Conservation (phyloP, 2,113 vertebrate genomes). For the Marcusenius ussheri region DNA sequence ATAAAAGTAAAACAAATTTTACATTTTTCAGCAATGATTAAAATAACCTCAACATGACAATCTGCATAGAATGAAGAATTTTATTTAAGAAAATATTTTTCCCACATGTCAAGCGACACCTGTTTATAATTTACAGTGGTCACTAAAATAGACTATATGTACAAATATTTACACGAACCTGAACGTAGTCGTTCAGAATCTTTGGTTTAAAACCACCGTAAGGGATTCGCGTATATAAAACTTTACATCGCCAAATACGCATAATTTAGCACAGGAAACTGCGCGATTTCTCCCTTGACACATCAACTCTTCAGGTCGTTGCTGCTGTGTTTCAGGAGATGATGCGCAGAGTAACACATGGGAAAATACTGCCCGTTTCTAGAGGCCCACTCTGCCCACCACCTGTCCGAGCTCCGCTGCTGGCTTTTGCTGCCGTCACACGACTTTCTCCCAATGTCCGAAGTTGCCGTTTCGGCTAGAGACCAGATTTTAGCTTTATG, state of each 20-base stretch:
- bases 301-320: slow-evolving; percentile 7
- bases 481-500: slow-evolving; percentile 75
- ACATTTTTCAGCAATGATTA: background rate
- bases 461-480: slow-evolving; percentile 67
- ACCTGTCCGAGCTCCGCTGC: slow-evolving; percentile 37
- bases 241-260: background rate
- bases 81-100: slow-evolving; percentile 67
- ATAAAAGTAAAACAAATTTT: background rate
- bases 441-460: slow-evolving; percentile 47
- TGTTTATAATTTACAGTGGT: slow-evolving; percentile 62
- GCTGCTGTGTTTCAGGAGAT: slow-evolving; percentile 37
- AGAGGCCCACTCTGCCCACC: slow-evolving; percentile 62
- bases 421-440: slow-evolving; percentile 26
- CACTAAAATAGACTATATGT: slow-evolving; percentile 55
- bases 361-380: slow-evolving; percentile 50
- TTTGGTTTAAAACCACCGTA: slow-evolving; percentile 49
- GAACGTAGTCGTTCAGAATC: slow-evolving; percentile 33
- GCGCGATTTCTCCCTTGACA: slow-evolving; percentile 28
- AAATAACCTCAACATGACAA: background rate
- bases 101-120: slow-evolving; percentile 43
- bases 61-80: slow-evolving; percentile 32
- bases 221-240: background rate
- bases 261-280: slow-evolving; percentile 15
- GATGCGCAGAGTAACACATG: slow-evolving; percentile 38
- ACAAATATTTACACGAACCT: slow-evolving; percentile 57